Base-by-base conservation (phyloP, 2,797 vertebrate genomes). In the Cryptoblepharus egeriae region DNA sequence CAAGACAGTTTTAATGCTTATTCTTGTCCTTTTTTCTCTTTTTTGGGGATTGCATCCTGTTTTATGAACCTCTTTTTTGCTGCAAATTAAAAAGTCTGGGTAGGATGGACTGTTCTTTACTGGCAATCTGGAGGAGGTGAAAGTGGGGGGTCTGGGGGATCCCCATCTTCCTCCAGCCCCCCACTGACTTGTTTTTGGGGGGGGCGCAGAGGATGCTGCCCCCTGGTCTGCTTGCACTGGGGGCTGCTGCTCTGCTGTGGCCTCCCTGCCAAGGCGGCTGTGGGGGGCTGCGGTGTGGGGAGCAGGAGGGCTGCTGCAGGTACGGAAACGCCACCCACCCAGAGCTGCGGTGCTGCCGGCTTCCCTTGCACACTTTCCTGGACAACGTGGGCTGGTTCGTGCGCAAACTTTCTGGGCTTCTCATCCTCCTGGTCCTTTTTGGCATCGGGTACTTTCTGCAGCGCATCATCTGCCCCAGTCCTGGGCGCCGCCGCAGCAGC, bases 371-470 rank as follows among this genome's bases (percentile, higher is more conserved):
- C 92, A 91, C 97, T 37, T 97, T 98, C 93, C 96, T 98, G 84
- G 97, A 98, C 95, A 97, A 96, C 87, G 96, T 97, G 49, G 96
- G 97, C 93, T 98, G 98, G 98, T 94, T 98, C 39, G 97, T 97
- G 67, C 95, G 98, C 80, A 98, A 97, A 93, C 96, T 99, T 77
- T 98, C 98, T 1, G 98, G 98, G 75, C 96, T 99, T 85, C 96
- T 99, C 71, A 97, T 99, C 91, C 95, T 99, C 87, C 88, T 98
- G 28, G 95, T 98, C 81, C 97, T 99, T 80, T 97, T 98, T 82
- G 97, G 97, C 88, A 97, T 98, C 95, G 98, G 98, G 68, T 99
- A 98, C 93, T 97, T 98, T 89, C 96, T 99, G 86, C 98, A 97
- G 95, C 95, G 97, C 75, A 96, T 98, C 92, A 97, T 97, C 89